Conservation (phyloP, 2,888 invertebrate species). For the Nycteola revayana region DNA sequence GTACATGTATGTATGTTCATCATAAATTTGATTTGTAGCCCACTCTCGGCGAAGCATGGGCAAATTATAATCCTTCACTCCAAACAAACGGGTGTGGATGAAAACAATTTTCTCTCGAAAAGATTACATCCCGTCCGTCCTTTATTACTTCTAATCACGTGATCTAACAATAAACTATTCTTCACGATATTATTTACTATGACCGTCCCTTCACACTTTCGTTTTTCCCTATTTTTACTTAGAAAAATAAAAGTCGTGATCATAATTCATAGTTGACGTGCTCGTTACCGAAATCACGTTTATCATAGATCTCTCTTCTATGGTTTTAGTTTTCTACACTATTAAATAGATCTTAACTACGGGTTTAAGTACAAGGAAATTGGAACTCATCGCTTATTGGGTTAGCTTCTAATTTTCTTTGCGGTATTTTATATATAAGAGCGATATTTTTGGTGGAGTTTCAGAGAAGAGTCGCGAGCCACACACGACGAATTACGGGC, state of each 20-base stretch:
- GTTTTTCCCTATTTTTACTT: constrained; percentile 58
- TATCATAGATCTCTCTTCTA: constrained; percentile 80
- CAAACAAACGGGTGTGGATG: constrained; percentile 54
- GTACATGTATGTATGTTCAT: constrained; percentile 21
- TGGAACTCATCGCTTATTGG: constrained; percentile 29
- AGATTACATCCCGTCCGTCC: constrained; percentile 47
- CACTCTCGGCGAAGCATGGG: constrained; percentile 24
- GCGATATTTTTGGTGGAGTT: constrained; percentile 50
- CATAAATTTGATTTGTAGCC: constrained; percentile 30
- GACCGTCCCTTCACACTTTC: constrained; percentile 60
- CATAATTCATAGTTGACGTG: constrained; percentile 66
- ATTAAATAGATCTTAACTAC: constrained; percentile 35
- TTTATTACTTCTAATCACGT: constrained; percentile 77
- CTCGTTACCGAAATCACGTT: constrained; percentile 80
- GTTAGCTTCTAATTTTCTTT: constrained; percentile 40
- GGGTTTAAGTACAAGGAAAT: constrained; percentile 19
- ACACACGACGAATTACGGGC: constrained; percentile 79
- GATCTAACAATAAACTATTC: constrained; percentile 77
- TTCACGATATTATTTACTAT: constrained; percentile 73
- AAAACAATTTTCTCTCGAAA: constrained; percentile 68
- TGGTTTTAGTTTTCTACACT: constrained; percentile 58
- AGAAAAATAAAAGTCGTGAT: constrained; percentile 67
- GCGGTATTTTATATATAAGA: constrained; percentile 32
- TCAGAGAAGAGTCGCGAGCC: constrained; percentile 70
- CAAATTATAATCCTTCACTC: constrained; percentile 61